Evolutionary conservation across 2,888 invertebrate species (phyloP).

Genomic region (Rhopalosiphum nymphaeae): DNA sequence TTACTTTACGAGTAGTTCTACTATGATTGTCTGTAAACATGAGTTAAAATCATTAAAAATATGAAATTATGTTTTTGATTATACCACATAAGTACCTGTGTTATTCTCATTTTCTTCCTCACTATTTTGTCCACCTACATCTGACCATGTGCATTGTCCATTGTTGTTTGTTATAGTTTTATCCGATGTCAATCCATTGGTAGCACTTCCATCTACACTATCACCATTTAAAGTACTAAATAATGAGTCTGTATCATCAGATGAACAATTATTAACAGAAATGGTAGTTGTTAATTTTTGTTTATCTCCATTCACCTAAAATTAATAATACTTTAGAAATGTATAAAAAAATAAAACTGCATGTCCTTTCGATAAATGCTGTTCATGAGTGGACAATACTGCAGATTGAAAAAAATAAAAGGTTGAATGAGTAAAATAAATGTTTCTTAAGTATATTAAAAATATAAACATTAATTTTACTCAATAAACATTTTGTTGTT

Average conservation of each 20-base stretch:
- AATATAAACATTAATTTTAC: constrained; percentile 49
- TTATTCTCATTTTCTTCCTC: constrained; percentile 63
- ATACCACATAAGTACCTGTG: constrained; percentile 12
- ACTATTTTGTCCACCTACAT: constrained; percentile 41
- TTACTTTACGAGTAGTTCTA: constrained; percentile 56
- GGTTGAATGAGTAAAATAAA: constrained; percentile 42
- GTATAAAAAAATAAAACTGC: constrained; percentile 3
- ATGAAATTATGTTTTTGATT: background rate
- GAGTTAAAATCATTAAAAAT: background rate
- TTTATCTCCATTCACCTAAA: constrained; percentile 61
- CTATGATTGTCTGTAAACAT: constrained; percentile 18
- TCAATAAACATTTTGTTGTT: background rate
- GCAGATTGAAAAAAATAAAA: constrained; percentile 36
- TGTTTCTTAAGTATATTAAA: constrained; percentile 15
- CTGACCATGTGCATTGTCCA: constrained; percentile 41
- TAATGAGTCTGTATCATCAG: constrained; percentile 62
- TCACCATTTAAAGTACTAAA: constrained; percentile 56
- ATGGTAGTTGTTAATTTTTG: constrained; percentile 35
- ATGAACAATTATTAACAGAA: constrained; percentile 42
- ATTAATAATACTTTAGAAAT: background rate
- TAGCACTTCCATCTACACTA: constrained; percentile 51
- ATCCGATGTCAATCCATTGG: background rate
- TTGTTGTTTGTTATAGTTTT: constrained; percentile 38
- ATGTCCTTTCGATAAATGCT: constrained; percentile 42
- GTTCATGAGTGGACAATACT: constrained; percentile 31